Percentiles rank a stretch among this genome's conserved stretches.
Conservation (phyloP, 2,888 invertebrate species). For the Papilio protenor region DNA sequence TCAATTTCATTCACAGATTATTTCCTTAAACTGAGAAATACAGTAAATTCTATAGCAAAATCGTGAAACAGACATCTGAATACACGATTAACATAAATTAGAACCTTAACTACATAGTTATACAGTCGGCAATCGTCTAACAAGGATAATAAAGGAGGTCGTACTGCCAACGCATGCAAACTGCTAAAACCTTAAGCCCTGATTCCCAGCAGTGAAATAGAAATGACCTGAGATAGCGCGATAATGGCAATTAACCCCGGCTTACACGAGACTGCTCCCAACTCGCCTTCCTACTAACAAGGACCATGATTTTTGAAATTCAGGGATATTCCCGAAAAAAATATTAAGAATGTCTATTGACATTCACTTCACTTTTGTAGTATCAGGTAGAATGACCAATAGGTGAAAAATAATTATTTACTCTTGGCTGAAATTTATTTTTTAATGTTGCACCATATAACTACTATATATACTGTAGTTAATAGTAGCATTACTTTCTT, state of each 20-base stretch:
- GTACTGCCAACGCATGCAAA: conserved; percentile 27
- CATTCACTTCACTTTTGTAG: too few relatives aligned
- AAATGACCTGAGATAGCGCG: conserved; percentile 37
- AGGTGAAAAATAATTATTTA: too few relatives aligned
- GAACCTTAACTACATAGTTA: not conserved
- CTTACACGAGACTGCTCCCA: conserved; percentile 33
- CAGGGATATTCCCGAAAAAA: conserved; percentile 6
- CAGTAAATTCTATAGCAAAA: not conserved
- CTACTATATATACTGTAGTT: too few relatives aligned
- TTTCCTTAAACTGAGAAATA: not conserved
- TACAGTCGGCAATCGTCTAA: not conserved
- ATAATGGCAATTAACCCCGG: conserved; percentile 42
- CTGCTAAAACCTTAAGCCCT: conserved; percentile 24
- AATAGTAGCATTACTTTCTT: too few relatives aligned
- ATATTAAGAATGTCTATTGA: too few relatives aligned
- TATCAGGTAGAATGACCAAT: too few relatives aligned
- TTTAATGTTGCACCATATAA: too few relatives aligned
- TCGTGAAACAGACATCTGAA: not conserved
- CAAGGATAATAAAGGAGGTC: not conserved
- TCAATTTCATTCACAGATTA: not conserved
- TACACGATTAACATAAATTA: conserved; percentile 6
- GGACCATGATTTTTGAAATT: not conserved
- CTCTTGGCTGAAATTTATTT: too few relatives aligned
- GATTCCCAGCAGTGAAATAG: conserved; percentile 38
- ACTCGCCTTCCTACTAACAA: conserved; percentile 24